Base-by-base conservation (phyloP, 2,888 invertebrate genomes). In the Athalia circularis region DNA sequence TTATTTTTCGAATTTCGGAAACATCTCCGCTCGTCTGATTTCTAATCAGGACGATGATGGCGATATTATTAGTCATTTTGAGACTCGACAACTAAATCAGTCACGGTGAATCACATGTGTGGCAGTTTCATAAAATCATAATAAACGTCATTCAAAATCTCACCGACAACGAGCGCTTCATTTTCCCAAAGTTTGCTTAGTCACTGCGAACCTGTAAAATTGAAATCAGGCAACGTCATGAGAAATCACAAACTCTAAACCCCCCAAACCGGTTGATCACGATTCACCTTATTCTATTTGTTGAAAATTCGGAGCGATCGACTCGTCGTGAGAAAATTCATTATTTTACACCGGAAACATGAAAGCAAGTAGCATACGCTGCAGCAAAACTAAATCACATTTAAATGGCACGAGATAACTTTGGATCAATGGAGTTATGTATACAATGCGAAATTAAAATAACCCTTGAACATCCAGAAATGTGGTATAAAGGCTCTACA, bases 161-260 rank as follows among this genome's bases (percentile, higher is more conserved):
- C 83, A 88, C 88, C 85, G 88, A 87, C n/a, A 82, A 85, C 64
- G 85, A 88, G 82, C 88, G 84, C 83, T 88, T 88, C 88, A 88
- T 88, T 81, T 61, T 59, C 68, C 47, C 3, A 62, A 29, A 62
- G n/a, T 15, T 15, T 59, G 75, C 29, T 13, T 50, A 62, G 75
- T 75, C 75, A 75, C 75, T 52, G 62, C 5, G 50, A 62, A 64
- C 50, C 50, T 62, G 75, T n/a, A 29, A 43, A 50, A 50, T 50
- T 13, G 62, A 29, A 29, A 48, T 59, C 9, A 50, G 43, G 13
- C 29, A 48, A 62, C 62, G 61, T 75, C 64, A 75, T 75, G 75
- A 47, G 13, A 57, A 45, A 13, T 72, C 45, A 59, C 59, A 45
- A 72, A 59, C 47, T 59, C 47, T 59, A 13, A 59, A 54, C 7